A percentile compares a stretch with the other conserved stretches of the same genome.
Evolutionary conservation across 2,797 vertebrate species (phyloP).

Genomic region (Eidolon dupreanum): DNA sequence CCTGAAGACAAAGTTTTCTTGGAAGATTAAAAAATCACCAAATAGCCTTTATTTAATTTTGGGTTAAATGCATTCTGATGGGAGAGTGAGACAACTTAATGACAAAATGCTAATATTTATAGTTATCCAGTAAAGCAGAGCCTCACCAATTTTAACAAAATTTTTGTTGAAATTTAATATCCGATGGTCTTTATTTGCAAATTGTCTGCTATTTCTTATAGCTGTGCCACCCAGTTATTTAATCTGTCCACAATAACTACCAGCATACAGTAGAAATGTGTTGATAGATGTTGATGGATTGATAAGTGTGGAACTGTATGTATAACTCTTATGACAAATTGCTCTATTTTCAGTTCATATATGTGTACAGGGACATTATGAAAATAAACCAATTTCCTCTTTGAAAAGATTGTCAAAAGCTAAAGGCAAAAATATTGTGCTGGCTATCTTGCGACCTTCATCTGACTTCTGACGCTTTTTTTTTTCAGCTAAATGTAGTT

Average conservation of each 20-base stretch:
- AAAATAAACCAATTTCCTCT: constrained; percentile 60
- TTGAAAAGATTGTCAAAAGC: constrained; percentile 1
- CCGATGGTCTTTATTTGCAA: constrained; percentile 17
- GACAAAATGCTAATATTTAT: constrained; percentile 9
- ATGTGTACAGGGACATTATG: constrained; percentile 20
- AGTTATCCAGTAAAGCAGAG: constrained; percentile 39
- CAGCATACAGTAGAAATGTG: background rate
- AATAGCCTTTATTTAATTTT: constrained; percentile 52
- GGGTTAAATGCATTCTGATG: constrained; percentile 37
- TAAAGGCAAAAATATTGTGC: constrained; percentile 25
- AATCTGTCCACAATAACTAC: constrained; percentile 32
- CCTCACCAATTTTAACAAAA: constrained; percentile 26
- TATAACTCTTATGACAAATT: constrained; percentile 54
- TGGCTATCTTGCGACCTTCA: background rate
- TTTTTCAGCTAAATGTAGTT: background rate
- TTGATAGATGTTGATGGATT: constrained; percentile 36
- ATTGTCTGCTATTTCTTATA: constrained; percentile 45
- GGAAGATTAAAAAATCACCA: background rate
- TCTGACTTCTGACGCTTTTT: constrained; percentile 35
- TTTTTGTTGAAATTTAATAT: constrained; percentile 65
- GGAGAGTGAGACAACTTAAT: constrained; percentile 24
- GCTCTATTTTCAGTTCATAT: constrained; percentile 51
- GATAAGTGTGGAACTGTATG: background rate
- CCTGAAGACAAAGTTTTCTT: background rate
- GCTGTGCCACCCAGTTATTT: constrained; percentile 36